Conservation (phyloP, 2,797 vertebrate genomes). For the Trichosurus vulpecula region DNA sequence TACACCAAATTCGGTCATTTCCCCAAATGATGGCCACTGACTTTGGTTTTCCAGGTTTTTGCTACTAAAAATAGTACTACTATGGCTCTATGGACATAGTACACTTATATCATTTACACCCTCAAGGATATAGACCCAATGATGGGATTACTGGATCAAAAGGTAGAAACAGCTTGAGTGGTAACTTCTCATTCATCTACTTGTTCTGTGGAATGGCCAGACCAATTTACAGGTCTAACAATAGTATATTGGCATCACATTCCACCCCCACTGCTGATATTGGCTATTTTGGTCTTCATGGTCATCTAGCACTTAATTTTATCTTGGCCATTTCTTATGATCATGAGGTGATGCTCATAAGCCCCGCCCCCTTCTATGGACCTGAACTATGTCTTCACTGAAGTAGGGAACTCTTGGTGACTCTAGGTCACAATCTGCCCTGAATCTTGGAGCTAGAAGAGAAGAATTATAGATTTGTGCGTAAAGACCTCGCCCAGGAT, state of each 20-base stretch:
- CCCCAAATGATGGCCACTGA: neutral
- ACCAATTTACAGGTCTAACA: neutral
- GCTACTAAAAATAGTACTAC: neutral
- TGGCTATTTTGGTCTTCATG: neutral
- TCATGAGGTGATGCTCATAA: neutral
- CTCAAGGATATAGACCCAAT: neutral
- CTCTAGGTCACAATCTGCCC: neutral
- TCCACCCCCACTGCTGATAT: neutral
- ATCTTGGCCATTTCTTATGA: neutral
- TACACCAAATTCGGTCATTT: accelerated
- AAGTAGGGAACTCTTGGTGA: neutral
- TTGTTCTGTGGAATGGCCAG: neutral
- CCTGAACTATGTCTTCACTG: neutral
- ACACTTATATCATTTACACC: neutral
- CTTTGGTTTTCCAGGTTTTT: too few relatives aligned
- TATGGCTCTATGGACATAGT: accelerated
- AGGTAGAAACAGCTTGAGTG: neutral
- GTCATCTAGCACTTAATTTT: neutral
- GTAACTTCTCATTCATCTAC: neutral
- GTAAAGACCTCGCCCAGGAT: neutral
- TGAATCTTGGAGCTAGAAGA: neutral
- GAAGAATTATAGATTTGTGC: neutral
- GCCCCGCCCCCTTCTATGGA: neutral
- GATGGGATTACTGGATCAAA: neutral
- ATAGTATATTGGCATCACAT: neutral